Evolutionary conservation across 2,888 invertebrate species (phyloP).

Genomic region (Hemaris fuciformis): DNA sequence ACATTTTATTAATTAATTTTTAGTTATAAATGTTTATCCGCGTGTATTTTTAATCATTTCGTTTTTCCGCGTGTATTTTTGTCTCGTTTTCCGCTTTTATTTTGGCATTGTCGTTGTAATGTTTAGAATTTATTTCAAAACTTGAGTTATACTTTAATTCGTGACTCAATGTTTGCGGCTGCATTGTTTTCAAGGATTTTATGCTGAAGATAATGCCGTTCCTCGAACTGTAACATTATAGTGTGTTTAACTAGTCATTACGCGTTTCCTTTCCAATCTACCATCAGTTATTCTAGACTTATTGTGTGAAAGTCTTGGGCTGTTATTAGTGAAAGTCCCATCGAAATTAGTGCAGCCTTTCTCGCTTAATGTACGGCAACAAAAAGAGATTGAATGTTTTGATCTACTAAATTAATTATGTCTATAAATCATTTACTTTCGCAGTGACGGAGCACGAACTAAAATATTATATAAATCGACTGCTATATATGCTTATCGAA

Average conservation of each 20-base stretch:
- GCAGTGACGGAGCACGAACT: not conserved
- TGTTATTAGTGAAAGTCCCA: slow-evolving; percentile 4
- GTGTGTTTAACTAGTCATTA: not conserved
- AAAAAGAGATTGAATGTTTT: not conserved
- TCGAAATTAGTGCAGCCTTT: slow-evolving; percentile 3
- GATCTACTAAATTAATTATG: not conserved
- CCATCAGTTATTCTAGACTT: not conserved
- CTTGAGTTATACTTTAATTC: not conserved
- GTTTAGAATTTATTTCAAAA: not conserved
- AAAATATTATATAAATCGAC: not conserved
- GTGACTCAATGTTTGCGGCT: not conserved
- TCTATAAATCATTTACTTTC: not conserved
- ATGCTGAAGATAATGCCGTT: not conserved
- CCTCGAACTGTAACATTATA: not conserved
- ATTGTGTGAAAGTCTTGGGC: not conserved
- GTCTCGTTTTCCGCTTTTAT: not conserved
- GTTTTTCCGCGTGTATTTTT: not conserved
- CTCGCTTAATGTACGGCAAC: not conserved
- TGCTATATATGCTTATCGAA: too few relatives aligned
- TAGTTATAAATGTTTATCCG: not conserved
- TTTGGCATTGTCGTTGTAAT: not conserved
- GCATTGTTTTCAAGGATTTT: not conserved
- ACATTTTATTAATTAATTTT: not conserved
- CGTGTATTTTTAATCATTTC: not conserved
- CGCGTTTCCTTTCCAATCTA: not conserved